These are phyloP conservation scores for Chelonia mydas DNA, from an alignment of 2,797 vertebrate species.

Conservation along the genomic window DNA sequence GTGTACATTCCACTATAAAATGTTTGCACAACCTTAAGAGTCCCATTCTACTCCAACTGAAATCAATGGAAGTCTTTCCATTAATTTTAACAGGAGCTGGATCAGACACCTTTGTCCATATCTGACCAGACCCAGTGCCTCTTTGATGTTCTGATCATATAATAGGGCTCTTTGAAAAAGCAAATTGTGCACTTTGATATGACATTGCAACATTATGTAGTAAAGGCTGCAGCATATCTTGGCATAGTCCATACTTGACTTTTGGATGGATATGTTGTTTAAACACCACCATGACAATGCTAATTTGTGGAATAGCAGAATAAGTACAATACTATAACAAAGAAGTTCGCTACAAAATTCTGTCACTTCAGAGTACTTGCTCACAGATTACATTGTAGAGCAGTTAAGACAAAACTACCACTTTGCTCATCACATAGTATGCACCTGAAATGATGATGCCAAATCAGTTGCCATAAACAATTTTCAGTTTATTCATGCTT, in stretches of 20 bases:
- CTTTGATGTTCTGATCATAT: background rate
- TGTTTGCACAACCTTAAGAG: background rate
- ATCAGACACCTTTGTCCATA: fast-evolving
- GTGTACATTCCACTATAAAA: background rate
- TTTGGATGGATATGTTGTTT: background rate
- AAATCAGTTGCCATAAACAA: background rate
- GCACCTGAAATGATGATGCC: background rate
- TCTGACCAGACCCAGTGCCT: background rate
- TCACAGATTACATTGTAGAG: background rate
- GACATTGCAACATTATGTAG: fast-evolving
- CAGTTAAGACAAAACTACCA: background rate
- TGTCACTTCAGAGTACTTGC: background rate
- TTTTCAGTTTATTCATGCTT: background rate
- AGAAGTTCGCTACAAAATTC: background rate
- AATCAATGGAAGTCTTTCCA: background rate
- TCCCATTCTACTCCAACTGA: background rate
- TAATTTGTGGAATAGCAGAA: background rate
- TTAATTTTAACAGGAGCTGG: background rate
- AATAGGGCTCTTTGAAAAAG: background rate
- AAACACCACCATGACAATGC: background rate
- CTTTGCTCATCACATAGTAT: background rate
- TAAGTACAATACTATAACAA: background rate
- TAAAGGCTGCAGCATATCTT: background rate
- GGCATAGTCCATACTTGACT: background rate
- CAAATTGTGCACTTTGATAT: background rate